phyloP scores from a whole-genome alignment of 2,113 vertebrate species.

The Hyperopisus bebe region DNA sequence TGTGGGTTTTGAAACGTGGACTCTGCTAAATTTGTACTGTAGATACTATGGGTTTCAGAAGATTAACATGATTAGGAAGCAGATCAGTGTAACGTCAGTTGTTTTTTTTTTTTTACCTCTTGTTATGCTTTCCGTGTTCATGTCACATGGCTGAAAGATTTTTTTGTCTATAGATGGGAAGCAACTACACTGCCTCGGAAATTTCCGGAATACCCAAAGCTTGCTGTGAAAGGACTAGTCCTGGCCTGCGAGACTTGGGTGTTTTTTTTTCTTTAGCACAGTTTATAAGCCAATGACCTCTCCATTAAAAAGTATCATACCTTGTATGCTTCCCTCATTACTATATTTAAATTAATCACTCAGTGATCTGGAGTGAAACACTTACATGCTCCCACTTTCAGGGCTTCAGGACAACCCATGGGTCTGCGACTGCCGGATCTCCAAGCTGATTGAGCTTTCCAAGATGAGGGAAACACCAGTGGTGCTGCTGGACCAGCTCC shows the following conservation, averaged over 20 bases:
- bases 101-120: not conserved
- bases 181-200: not conserved
- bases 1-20: not conserved
- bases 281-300: not conserved
- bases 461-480: conserved; percentile 65
- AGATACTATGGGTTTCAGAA: not conserved
- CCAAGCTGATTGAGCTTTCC: conserved; percentile 82
- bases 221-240: not conserved
- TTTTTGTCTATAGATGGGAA: not conserved
- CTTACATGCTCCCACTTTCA: conserved; percentile 36
- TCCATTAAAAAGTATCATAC: not conserved
- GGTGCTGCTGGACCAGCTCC: conserved; percentile 74
- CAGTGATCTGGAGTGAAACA: not conserved
- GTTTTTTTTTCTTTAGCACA: not conserved
- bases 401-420: conserved; percentile 95
- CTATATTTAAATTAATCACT: not conserved
- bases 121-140: not conserved
- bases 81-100: not conserved
- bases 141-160: not conserved
- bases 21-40: not conserved
- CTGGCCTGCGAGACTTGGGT: not conserved
- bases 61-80: not conserved
- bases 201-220: not conserved
- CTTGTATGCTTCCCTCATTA: not conserved
- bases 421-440: conserved; percentile 91